Evolutionary conservation across 2,797 vertebrate species (phyloP).

Genomic region (Dryobates pubescens): DNA sequence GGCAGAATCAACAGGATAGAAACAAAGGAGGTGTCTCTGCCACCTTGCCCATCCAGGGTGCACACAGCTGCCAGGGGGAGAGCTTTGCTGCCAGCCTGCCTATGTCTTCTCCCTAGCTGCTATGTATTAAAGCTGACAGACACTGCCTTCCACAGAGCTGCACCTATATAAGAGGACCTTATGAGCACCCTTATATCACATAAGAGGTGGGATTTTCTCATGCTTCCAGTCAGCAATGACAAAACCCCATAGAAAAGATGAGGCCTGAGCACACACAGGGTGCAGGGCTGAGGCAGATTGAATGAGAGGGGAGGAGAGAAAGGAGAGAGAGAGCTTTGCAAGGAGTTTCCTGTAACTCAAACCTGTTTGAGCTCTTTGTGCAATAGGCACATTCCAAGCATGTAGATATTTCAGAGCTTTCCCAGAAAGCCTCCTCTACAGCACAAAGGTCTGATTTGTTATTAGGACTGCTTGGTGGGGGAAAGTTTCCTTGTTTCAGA

Average conservation of each 20-base stretch:
- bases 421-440: background rate
- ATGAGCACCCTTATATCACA: background rate
- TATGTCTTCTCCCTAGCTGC: background rate
- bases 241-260: background rate
- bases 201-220: background rate
- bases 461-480: background rate
- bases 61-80: background rate
- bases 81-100: background rate
- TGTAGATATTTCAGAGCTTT: background rate
- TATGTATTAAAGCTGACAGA: background rate
- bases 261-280: background rate
- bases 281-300: rapidly evolving
- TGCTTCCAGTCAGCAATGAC: background rate
- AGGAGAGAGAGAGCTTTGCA: background rate
- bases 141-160: background rate
- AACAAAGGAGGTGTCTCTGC: background rate
- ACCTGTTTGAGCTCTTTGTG: background rate
- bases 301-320: background rate
- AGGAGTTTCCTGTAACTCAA: background rate
- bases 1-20: background rate
- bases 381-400: background rate
- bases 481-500: background rate
- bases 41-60: background rate
- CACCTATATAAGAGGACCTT: background rate
- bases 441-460: background rate